Evolutionary conservation across 2,113 vertebrate species (phyloP).

Genomic region (Malurus elegans): DNA sequence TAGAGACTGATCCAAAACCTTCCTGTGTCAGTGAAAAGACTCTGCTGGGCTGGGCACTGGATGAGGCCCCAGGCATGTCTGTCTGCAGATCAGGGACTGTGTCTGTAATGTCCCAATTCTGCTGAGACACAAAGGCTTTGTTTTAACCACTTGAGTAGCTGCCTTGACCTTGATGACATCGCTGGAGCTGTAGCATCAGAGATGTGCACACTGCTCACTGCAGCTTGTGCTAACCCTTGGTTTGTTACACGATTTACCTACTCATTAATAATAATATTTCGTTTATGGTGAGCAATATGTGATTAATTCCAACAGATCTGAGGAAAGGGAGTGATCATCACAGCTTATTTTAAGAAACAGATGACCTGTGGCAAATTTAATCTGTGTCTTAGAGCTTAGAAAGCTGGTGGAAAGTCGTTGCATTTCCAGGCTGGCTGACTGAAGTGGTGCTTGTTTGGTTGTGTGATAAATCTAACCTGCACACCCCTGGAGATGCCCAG

Average conservation of each 20-base stretch:
- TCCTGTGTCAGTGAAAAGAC: neutral
- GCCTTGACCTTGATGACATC: neutral
- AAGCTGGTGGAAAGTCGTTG: neutral
- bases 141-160: neutral
- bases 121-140: neutral
- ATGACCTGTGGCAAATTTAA: neutral
- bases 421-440: neutral
- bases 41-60: neutral
- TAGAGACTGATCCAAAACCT: neutral
- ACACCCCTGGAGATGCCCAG: rapidly evolving
- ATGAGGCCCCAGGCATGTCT: neutral
- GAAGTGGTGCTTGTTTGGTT: neutral
- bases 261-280: neutral
- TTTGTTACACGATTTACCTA: neutral
- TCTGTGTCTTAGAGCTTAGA: neutral
- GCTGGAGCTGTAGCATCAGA: neutral
- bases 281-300: neutral
- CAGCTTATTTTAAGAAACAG: constrained; percentile 15
- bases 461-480: neutral
- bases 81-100: neutral
- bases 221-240: neutral
- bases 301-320: neutral
- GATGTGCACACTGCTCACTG: neutral
- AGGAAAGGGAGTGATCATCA: neutral
- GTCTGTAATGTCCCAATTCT: neutral